A percentile compares a stretch with the other conserved stretches of the same genome.
These are phyloP conservation scores for Oscheius sp. DNA, from an alignment of 2,888 invertebrate genomes.

Conservation along the genomic window DNA sequence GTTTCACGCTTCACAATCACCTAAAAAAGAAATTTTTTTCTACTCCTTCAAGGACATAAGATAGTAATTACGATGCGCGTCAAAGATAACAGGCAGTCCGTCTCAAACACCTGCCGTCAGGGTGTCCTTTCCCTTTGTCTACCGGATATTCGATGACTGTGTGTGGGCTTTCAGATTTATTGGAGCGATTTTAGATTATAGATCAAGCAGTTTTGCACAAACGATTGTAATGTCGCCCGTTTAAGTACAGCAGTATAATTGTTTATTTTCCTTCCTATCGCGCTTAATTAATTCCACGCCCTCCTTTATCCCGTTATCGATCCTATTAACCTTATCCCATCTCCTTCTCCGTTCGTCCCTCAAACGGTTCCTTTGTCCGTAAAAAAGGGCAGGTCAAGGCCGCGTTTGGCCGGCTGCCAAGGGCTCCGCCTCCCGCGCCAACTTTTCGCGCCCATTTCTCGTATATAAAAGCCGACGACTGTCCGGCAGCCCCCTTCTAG, in stretches of 20 bases:
- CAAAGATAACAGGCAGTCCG: background rate
- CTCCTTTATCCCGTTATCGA: background rate
- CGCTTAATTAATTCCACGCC: background rate
- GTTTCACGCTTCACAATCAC: constrained; percentile 19
- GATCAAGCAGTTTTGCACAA: too few relatives aligned
- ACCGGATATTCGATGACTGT: too few relatives aligned
- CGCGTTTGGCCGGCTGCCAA: constrained; percentile 9
- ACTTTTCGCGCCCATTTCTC: constrained; percentile 16
- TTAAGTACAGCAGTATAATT: too few relatives aligned
- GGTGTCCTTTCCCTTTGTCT: too few relatives aligned
- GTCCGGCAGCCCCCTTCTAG: background rate
- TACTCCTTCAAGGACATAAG: background rate
- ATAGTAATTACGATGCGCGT: constrained; percentile 20
- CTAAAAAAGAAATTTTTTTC: constrained; percentile 11
- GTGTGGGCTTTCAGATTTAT: too few relatives aligned
- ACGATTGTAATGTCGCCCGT: too few relatives aligned
- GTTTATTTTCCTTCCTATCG: background rate
- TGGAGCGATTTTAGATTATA: too few relatives aligned
- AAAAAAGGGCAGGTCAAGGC: constrained; percentile 24
- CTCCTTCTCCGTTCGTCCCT: background rate
- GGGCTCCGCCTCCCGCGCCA: constrained; percentile 23
- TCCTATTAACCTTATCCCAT: background rate
- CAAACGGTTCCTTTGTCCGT: constrained; percentile 21
- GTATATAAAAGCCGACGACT: constrained; percentile 3
- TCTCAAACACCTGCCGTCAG: background rate